phyloP scores from a whole-genome alignment of 2,113 vertebrate species.

The Misgurnus anguillicaudatus region DNA sequence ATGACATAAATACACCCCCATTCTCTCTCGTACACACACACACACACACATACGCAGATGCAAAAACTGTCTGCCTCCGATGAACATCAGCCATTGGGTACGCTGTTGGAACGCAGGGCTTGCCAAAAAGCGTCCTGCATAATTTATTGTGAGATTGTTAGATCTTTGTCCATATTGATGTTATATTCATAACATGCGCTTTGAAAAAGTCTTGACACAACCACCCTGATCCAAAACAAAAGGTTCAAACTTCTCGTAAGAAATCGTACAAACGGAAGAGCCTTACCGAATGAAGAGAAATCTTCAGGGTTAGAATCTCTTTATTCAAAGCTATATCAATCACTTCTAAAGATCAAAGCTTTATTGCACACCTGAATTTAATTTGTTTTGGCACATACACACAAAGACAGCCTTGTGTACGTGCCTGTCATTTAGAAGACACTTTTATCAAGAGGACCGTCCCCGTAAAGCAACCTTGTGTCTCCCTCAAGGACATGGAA shows the following conservation, averaged over 20 bases:
- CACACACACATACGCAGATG: slow-evolving; percentile 2
- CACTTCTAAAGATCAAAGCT: slow-evolving; percentile 32
- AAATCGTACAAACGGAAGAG: neutral
- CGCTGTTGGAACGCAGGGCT: neutral
- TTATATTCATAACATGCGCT: slow-evolving; percentile 28
- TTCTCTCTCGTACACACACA: neutral
- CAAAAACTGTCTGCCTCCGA: neutral
- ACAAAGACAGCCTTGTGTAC: slow-evolving; percentile 22
- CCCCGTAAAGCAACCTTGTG: neutral
- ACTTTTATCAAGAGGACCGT: slow-evolving; percentile 31
- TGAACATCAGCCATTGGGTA: slow-evolving; percentile 14
- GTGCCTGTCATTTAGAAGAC: slow-evolving; percentile 30
- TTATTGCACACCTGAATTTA: slow-evolving; percentile 28
- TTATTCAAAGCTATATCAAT: slow-evolving; percentile 26
- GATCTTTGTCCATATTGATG: slow-evolving; percentile 41
- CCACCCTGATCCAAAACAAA: slow-evolving; percentile 19
- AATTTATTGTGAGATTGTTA: slow-evolving; percentile 30
- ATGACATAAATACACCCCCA: slow-evolving; percentile 18
- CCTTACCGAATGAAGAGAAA: neutral
- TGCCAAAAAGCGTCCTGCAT: slow-evolving; percentile 28
- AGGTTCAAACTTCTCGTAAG: slow-evolving; percentile 23
- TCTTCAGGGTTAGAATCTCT: slow-evolving; percentile 5
- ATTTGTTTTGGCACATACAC: slow-evolving; percentile 38
- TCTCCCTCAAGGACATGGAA: neutral
- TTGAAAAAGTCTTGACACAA: slow-evolving; percentile 24